Conservation (phyloP, 2,888 invertebrate genomes). For the Mantis religiosa region DNA sequence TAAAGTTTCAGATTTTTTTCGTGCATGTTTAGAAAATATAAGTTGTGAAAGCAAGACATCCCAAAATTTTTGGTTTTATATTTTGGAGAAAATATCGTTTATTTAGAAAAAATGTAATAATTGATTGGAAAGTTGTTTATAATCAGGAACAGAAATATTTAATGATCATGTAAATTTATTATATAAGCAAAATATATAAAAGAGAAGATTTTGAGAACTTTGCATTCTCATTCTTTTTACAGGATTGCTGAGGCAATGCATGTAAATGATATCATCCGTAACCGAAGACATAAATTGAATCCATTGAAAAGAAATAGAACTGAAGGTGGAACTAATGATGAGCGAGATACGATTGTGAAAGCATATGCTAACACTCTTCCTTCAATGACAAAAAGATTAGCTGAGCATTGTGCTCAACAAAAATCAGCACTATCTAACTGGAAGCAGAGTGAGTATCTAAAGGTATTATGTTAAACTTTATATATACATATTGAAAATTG, state of each 20-base stretch:
- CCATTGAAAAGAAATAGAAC: conserved; percentile 34
- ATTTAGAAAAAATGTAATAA: too few relatives aligned
- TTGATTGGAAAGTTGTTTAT: too few relatives aligned
- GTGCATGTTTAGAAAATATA: too few relatives aligned
- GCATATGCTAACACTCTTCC: conserved; percentile 51
- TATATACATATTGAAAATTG: too few relatives aligned
- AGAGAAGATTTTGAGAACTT: too few relatives aligned
- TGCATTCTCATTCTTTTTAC: background rate
- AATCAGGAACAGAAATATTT: too few relatives aligned
- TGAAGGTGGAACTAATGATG: conserved; percentile 39
- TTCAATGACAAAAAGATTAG: conserved; percentile 47
- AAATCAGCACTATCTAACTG: conserved; percentile 26
- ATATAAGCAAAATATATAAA: too few relatives aligned
- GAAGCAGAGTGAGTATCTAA: conserved; percentile 30
- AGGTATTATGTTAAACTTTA: background rate
- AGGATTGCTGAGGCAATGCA: conserved; percentile 43
- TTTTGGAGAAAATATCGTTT: too few relatives aligned
- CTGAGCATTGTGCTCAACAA: conserved; percentile 38
- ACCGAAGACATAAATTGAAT: background rate
- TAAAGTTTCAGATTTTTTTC: too few relatives aligned
- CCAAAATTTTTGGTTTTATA: too few relatives aligned
- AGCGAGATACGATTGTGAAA: conserved; percentile 52
- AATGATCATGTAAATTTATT: too few relatives aligned
- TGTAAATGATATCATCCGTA: conserved; percentile 41
- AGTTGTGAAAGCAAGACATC: too few relatives aligned